These are phyloP conservation scores for Nomada lathburiana DNA, from an alignment of 2,888 invertebrate genomes.

Conservation along the genomic window DNA sequence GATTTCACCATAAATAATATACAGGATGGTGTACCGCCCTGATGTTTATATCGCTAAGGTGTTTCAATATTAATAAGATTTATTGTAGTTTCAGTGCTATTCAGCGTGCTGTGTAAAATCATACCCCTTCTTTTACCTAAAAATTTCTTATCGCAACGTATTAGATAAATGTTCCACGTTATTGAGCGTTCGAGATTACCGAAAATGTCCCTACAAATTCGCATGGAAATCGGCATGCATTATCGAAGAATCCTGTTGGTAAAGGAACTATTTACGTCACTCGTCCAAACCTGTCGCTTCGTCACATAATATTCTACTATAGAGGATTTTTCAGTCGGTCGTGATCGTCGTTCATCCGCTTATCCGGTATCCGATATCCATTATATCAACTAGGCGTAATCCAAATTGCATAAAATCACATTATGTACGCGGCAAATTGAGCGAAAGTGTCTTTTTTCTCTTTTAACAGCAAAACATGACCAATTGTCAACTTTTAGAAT, in stretches of 20 bases:
- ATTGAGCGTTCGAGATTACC: not conserved
- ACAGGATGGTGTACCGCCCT: too few relatives aligned
- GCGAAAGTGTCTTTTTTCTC: not conserved
- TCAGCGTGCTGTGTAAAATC: too few relatives aligned
- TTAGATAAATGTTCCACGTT: not conserved
- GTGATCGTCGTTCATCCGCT: slow-evolving; percentile 17
- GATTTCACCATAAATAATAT: too few relatives aligned
- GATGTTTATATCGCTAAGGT: too few relatives aligned
- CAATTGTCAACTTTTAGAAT: too few relatives aligned
- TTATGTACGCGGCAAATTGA: slow-evolving; percentile 2
- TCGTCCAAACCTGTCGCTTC: not conserved
- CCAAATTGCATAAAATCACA: not conserved
- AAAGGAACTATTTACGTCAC: not conserved
- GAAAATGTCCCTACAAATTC: not conserved
- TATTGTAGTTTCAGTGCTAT: too few relatives aligned
- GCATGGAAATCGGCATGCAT: not conserved
- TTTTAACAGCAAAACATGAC: too few relatives aligned
- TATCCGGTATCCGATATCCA: slow-evolving; percentile 8
- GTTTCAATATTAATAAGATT: too few relatives aligned
- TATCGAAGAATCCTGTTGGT: not conserved
- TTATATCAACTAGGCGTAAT: not conserved
- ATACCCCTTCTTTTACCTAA: too few relatives aligned
- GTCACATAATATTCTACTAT: not conserved
- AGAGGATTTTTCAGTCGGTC: slow-evolving; percentile 7
- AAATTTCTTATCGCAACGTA: too few relatives aligned